phyloP scores from a whole-genome alignment of 37 sponge, comb jelly and placozoan species.

The Dysidea cf. avara region DNA sequence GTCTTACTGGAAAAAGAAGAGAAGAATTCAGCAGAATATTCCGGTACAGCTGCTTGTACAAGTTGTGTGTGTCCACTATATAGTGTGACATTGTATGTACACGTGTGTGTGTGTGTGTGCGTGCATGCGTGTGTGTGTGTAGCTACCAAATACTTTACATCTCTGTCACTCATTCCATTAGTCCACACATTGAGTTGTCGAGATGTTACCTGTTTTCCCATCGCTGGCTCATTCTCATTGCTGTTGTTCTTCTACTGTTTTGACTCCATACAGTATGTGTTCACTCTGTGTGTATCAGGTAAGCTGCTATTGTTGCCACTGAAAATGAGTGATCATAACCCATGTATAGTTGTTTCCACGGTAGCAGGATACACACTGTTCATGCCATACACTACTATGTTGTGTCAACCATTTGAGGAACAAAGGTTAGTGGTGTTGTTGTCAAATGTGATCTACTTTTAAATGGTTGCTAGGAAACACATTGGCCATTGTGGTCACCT shows the following conservation, averaged over 20 bases:
- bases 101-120: no score
- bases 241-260: conserved; percentile 70
- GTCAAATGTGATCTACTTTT: not conserved
- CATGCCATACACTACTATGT: not conserved
- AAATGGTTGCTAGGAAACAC: no score
- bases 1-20: conserved; percentile 35
- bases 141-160: no score
- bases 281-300: conserved; percentile 44
- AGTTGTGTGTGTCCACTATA: no score
- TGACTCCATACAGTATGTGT: conserved; percentile 64
- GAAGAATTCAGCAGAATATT: not conserved
- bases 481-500: not conserved
- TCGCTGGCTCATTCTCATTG: conserved; percentile 49
- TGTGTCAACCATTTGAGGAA: not conserved
- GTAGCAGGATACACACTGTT: conserved; percentile 22
- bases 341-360: conserved; percentile 13
- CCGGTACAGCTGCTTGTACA: no score
- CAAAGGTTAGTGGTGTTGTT: not conserved
- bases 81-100: no score
- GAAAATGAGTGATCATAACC: not conserved
- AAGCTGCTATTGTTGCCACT: not conserved
- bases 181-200: conserved; percentile 34
- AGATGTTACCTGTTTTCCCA: conserved; percentile 40
- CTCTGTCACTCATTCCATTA: no score
- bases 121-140: no score